Evolutionary conservation across 2,888 invertebrate species (phyloP), one percentile per base, ranked within the genome.

Genomic region (Galerucella calmariensis): DNA sequence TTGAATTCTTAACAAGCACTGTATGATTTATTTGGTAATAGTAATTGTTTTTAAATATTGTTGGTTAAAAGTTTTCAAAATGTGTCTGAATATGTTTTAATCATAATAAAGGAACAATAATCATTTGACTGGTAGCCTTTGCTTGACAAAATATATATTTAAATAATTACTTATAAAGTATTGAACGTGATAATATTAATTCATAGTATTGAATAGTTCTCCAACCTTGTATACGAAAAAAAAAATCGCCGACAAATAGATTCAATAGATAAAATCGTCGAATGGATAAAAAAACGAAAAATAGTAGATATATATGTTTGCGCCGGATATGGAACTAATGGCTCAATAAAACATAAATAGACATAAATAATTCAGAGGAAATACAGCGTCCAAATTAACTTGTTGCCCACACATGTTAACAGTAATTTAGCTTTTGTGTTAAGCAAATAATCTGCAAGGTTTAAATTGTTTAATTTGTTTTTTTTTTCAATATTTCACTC

Each of bases 341-440:
- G 3, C 56, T 56, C 56, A 3, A 56, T 56, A 56, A 56, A 56
- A 56, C 16, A 56, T 56, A 20, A 56, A 56, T 16, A 56, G 20
- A 56, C 9, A 56, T 56, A 56, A 56, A 56, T 56, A 56, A 56
- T 56, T 8, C 10, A 56, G 20, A 56, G 20, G 56, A 56, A 56
- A 56, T 16, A 56, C 56, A 16, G 56, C 56, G 20, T 9, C 20
- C 2, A 20, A 16, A 56, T 56, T 56, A 56, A 56, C 56, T 56
- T 56, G 56, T 56, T 56, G 56, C 56, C 56, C 56, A 56, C 56
- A 20, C 20, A 56, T 56, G 56, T 16, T 56, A 16, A n/a, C 56
- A 56, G 51, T 5, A 51, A n/a, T 51, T 51, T 51, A n/a, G 5
- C n/a, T 51, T 51, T 51, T 51, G 5, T 1, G 51, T 14, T 48